These are phyloP conservation scores for Vannuccia rotundouncinata DNA, from an alignment of 2,888 invertebrate species.

Conservation along the genomic window DNA sequence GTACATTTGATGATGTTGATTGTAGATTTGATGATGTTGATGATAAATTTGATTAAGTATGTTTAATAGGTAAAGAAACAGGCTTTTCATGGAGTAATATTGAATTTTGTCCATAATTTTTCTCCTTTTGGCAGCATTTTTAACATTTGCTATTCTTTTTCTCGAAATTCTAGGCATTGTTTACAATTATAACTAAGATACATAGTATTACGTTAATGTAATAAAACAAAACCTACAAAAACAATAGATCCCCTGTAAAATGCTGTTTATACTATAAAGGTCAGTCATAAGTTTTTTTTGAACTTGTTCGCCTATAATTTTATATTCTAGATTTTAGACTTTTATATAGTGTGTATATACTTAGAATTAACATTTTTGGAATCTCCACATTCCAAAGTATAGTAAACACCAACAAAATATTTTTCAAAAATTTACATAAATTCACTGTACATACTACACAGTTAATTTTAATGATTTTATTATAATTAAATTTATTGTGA, in stretches of 20 bases:
- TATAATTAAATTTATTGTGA: too few relatives aligned
- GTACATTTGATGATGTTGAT: background rate
- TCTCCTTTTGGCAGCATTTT: too few relatives aligned
- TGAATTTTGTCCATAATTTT: too few relatives aligned
- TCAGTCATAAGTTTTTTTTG: too few relatives aligned
- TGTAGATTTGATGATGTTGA: background rate
- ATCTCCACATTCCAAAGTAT: constrained; percentile 1
- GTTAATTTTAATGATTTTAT: too few relatives aligned
- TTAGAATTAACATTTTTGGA: constrained; percentile 17
- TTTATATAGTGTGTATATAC: constrained; percentile 23
- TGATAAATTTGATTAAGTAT: background rate
- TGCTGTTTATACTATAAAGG: too few relatives aligned
- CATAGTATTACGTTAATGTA: too few relatives aligned
- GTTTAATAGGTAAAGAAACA: background rate
- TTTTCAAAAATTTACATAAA: constrained; percentile 20
- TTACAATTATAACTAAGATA: too few relatives aligned
- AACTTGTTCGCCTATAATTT: constrained; percentile 5
- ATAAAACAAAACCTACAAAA: too few relatives aligned
- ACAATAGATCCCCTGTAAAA: too few relatives aligned
- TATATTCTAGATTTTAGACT: constrained; percentile 12
- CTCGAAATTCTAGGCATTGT: too few relatives aligned
- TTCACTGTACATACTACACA: constrained; percentile 12
- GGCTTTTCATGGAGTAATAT: background rate
- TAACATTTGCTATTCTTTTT: too few relatives aligned
- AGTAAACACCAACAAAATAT: constrained; percentile 1